Percentiles rank a stretch among this genome's conserved stretches.
phyloP scores from a whole-genome alignment of 2,113 vertebrate genomes.

The Trichechus manatus region DNA sequence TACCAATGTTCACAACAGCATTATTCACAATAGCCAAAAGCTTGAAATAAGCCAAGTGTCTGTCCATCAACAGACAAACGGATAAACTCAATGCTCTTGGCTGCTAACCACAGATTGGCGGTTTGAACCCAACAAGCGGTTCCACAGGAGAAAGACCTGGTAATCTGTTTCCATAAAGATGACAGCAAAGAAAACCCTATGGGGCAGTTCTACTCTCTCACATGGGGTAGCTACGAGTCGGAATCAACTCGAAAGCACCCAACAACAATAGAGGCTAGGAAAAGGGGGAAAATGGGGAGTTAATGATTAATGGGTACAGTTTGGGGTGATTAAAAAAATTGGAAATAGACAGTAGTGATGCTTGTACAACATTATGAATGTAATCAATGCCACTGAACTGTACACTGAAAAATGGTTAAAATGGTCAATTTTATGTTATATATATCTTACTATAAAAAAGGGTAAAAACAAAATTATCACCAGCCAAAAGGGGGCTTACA shows the following conservation, averaged over 20 bases:
- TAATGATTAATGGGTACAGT: neutral
- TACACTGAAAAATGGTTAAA: neutral
- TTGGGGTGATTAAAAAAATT: neutral
- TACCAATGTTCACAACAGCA: neutral
- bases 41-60: neutral
- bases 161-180: neutral
- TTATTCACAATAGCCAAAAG: neutral
- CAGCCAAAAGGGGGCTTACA: neutral
- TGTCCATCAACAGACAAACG: neutral
- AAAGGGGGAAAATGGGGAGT: neutral
- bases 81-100: neutral
- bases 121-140: neutral
- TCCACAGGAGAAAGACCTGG: neutral
- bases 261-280: neutral
- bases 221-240: neutral
- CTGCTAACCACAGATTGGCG: neutral
- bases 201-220: neutral
- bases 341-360: neutral
- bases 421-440: neutral
- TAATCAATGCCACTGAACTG: neutral
- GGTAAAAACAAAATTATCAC: neutral
- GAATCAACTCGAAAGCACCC: neutral
- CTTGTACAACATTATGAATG: neutral
- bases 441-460: neutral
- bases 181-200: neutral